These are phyloP conservation scores for Xenops minutus DNA, from an alignment of 2,797 vertebrate species.

Conservation along the genomic window DNA sequence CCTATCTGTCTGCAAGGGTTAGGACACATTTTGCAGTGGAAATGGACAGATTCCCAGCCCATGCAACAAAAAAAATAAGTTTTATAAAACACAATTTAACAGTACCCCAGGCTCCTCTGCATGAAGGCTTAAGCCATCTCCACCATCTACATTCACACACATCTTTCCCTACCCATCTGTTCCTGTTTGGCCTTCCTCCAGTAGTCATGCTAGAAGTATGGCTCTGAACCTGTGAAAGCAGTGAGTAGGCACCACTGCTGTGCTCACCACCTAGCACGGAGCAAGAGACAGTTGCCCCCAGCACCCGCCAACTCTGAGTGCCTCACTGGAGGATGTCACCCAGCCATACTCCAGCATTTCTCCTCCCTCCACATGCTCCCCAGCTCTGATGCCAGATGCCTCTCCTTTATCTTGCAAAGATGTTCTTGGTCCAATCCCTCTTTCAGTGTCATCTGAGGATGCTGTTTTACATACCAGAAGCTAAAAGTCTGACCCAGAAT, in stretches of 20 bases:
- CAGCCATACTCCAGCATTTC: slow-evolving; percentile 34
- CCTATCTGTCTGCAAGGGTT: background rate
- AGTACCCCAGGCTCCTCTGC: slow-evolving; percentile 17
- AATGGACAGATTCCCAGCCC: background rate
- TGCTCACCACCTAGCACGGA: background rate
- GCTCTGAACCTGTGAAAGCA: slow-evolving; percentile 51
- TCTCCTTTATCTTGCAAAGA: slow-evolving; percentile 18
- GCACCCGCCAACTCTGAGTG: slow-evolving; percentile 33
- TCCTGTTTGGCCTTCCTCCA: slow-evolving; percentile 58
- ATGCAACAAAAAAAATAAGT: slow-evolving; percentile 21
- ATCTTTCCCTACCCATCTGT: slow-evolving; percentile 56
- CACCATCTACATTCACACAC: slow-evolving; percentile 56
- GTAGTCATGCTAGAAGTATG: slow-evolving; percentile 45
- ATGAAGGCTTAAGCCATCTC: slow-evolving; percentile 35
- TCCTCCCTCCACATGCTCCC: slow-evolving; percentile 30
- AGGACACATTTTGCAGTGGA: background rate
- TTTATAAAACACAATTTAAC: slow-evolving; percentile 7
- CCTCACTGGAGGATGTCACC: slow-evolving; percentile 35
- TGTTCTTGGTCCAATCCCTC: background rate
- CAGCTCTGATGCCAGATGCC: background rate
- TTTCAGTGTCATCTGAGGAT: slow-evolving; percentile 35
- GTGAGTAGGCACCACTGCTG: slow-evolving; percentile 54
- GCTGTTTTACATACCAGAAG: background rate
- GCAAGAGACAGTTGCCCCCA: slow-evolving; percentile 56
- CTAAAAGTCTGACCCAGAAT: background rate